phyloP scores from a whole-genome alignment of 2,888 invertebrate genomes.

The Penaeus monodon region DNA sequence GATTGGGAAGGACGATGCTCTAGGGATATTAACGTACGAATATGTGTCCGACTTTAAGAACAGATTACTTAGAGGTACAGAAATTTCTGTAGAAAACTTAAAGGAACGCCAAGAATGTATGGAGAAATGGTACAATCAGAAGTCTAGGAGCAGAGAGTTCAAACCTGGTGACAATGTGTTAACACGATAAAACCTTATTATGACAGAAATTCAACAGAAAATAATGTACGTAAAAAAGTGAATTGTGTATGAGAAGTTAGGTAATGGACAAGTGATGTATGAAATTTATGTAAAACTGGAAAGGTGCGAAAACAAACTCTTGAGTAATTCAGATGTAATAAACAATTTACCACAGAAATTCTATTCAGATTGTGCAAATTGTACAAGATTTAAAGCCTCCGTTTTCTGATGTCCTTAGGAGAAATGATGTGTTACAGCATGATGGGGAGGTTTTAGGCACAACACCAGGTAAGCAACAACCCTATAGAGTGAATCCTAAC shows the following conservation, averaged over 20 bases:
- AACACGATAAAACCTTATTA: too few relatives aligned
- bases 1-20: neutral
- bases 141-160: neutral
- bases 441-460: conserved; percentile 8
- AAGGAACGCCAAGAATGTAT: neutral
- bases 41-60: neutral
- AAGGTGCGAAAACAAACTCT: neutral
- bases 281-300: neutral
- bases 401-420: neutral
- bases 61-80: neutral
- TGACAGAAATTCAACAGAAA: neutral
- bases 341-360: neutral
- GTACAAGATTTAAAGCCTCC: neutral
- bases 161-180: neutral
- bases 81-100: neutral
- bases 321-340: neutral
- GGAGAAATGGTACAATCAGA: neutral
- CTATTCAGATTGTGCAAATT: neutral
- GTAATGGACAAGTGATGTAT: neutral
- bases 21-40: neutral
- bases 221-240: neutral
- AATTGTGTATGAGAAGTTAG: neutral
- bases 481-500: conserved; percentile 6
- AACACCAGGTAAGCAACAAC: conserved; percentile 11
- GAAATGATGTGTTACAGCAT: too few relatives aligned